Base-by-base conservation (phyloP, 2,888 invertebrate genomes). In the Lottia scabra region DNA sequence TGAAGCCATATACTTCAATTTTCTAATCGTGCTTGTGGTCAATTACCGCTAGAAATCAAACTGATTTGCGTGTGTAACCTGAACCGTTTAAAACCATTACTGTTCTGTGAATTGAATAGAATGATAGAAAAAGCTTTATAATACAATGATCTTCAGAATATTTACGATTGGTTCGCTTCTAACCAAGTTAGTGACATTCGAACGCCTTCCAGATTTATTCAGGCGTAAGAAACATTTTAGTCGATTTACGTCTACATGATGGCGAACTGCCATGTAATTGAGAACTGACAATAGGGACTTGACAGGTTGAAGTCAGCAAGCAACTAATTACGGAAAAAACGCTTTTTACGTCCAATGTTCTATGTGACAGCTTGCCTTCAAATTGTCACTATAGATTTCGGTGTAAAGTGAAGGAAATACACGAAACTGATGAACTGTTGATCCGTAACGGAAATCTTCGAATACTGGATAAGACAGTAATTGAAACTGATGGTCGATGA, bases 351-450 rank as follows among this genome's bases (percentile, higher is more conserved):
- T 56, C 13, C 56, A 23, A 23, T 56, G 56, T 56, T 56, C 56
- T 56, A 23, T 56, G 19, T 74, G 74, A 74, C 74, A 71, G 71
- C 66, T 71, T 68, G 71, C 74, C 66, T 74, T 74, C 74, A 71
- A 66, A 66, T 71, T 74, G 74, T 74, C 74, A 74, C 68, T 44
- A 62, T 44, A 62, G 68, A 65, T 68, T 68, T 71, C 38, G 56
- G 26, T 63, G 15, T 70, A 43, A 70, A 67, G 70, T 69, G 66
- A 70, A 65, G 68, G 66, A 62, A 63, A 70, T 56, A 19, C 68
- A 68, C 74, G 63, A 68, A 65, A 44, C 68, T 68, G 68, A 63
- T 48, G 43, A 65, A 23, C 63, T 56, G 68, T 63, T 69, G 65
- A 68, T 63, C 68, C 71, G 66, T 74, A 68, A 68, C 74, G 71